phyloP scores from a whole-genome alignment of 2,888 invertebrate genomes.

The Blomia tropicalis region DNA sequence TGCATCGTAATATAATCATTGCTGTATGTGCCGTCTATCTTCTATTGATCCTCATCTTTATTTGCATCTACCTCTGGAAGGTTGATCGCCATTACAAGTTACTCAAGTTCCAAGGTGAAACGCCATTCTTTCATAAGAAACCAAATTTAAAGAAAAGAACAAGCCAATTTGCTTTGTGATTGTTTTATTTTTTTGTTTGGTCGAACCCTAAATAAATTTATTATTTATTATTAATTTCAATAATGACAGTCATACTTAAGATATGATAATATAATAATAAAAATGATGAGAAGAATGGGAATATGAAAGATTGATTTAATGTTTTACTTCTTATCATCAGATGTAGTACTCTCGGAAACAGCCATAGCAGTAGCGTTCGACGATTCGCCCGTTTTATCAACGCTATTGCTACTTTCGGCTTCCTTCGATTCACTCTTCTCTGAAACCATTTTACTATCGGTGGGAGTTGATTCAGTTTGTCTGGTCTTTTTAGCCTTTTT shows the following conservation, averaged over 20 bases:
- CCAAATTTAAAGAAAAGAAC: constrained; percentile 22
- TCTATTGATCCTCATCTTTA: constrained; percentile 49
- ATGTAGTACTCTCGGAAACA: constrained; percentile 24
- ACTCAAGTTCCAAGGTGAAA: constrained; percentile 45
- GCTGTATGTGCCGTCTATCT: constrained; percentile 54
- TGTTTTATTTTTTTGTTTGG: background rate
- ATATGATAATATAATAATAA: background rate
- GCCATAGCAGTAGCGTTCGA: constrained; percentile 10
- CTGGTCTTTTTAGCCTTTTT: constrained; percentile 48
- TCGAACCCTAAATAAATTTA: background rate
- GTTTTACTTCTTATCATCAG: constrained; percentile 17
- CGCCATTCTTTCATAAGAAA: constrained; percentile 27
- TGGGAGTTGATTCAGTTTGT: constrained; percentile 43
- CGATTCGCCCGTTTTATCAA: constrained; percentile 5
- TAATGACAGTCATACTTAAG: background rate
- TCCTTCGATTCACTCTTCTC: constrained; percentile 1
- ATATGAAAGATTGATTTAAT: background rate
- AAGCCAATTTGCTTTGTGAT: background rate
- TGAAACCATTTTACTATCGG: background rate
- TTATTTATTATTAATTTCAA: background rate
- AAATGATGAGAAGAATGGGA: background rate
- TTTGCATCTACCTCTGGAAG: constrained; percentile 56
- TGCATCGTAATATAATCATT: background rate
- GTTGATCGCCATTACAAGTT: constrained; percentile 56
- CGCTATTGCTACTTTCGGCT: background rate